Evolutionary conservation across 23 tunicate genomes (phyloP).

Genomic region (Halocynthia roretzi): DNA sequence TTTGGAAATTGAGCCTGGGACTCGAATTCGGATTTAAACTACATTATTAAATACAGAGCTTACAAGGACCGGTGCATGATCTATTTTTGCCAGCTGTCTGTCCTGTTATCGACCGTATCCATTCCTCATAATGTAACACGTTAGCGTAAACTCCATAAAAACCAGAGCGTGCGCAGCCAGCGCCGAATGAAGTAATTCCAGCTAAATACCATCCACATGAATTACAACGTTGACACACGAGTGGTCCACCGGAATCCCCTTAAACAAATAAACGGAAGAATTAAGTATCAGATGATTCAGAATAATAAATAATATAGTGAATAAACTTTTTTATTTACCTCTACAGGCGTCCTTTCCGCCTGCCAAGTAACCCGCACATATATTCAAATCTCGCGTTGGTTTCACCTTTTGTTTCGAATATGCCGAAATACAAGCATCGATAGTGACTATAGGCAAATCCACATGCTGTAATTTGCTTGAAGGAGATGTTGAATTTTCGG

Average conservation of each 20-base stretch:
- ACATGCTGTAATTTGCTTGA: slow-evolving; percentile 36
- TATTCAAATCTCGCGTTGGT: slow-evolving; percentile 10
- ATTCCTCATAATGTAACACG: slow-evolving; percentile 44
- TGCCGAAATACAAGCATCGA: slow-evolving; percentile 19
- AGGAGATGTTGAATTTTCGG: slow-evolving; percentile 9
- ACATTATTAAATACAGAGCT: neutral
- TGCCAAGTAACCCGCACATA: slow-evolving; percentile 72
- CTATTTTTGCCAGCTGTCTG: neutral
- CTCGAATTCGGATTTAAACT: no score
- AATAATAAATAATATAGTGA: neutral
- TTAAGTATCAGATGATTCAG: neutral
- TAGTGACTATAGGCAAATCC: slow-evolving; percentile 42
- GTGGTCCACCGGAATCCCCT: slow-evolving; percentile 90
- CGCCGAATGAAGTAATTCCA: slow-evolving; percentile 57
- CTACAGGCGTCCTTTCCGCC: slow-evolving; percentile 95
- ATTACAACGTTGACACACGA: slow-evolving; percentile 62
- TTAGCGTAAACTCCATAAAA: slow-evolving; percentile 65
- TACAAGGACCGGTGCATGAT: slow-evolving; percentile 34
- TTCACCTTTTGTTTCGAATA: slow-evolving; percentile 2
- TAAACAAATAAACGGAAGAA: neutral
- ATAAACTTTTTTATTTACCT: slow-evolving; percentile 15
- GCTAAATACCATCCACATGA: slow-evolving; percentile 56
- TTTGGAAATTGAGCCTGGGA: no score
- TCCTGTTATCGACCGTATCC: slow-evolving; percentile 31
- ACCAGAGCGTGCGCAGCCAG: slow-evolving; percentile 63